These are phyloP conservation scores for Uloborus diversus DNA, from an alignment of 1,140 invertebrate species.

Conservation along the genomic window DNA sequence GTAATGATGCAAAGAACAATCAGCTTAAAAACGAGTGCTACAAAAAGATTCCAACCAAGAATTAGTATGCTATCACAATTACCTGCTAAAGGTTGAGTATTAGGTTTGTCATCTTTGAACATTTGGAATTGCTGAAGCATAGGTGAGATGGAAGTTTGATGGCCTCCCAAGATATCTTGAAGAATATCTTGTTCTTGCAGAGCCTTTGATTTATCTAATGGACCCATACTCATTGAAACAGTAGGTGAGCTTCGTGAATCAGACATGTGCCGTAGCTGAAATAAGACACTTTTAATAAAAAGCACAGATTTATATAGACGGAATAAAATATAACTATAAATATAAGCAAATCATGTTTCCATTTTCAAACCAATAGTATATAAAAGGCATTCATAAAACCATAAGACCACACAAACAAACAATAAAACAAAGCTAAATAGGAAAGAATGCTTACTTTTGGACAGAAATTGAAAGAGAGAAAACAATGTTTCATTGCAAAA, in stretches of 20 bases:
- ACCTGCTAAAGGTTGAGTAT: constrained; percentile 1
- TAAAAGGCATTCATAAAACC: no score
- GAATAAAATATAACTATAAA: no score
- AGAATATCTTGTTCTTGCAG: constrained; percentile 58
- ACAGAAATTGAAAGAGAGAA: no score
- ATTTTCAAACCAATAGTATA: no score
- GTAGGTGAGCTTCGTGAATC: constrained; percentile 24
- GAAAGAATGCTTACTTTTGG: no score
- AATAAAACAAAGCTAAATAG: no score
- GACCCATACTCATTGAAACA: constrained; percentile 34
- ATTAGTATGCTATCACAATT: background rate
- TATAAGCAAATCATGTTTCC: no score
- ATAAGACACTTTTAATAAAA: no score
- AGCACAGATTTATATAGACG: no score
- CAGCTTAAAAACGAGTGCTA: background rate
- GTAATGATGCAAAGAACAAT: no score
- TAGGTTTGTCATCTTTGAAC: constrained; percentile 22
- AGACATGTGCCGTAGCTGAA: constrained; percentile 43
- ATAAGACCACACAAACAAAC: no score
- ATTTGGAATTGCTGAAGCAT: constrained; percentile 20
- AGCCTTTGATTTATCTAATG: constrained; percentile 57
- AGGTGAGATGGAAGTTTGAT: constrained; percentile 18
- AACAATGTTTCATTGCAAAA: no score
- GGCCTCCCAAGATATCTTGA: constrained; percentile 28
- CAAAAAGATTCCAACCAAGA: background rate